Evolutionary conservation across 2,113 vertebrate species (phyloP).

Genomic region (Martes martes): DNA sequence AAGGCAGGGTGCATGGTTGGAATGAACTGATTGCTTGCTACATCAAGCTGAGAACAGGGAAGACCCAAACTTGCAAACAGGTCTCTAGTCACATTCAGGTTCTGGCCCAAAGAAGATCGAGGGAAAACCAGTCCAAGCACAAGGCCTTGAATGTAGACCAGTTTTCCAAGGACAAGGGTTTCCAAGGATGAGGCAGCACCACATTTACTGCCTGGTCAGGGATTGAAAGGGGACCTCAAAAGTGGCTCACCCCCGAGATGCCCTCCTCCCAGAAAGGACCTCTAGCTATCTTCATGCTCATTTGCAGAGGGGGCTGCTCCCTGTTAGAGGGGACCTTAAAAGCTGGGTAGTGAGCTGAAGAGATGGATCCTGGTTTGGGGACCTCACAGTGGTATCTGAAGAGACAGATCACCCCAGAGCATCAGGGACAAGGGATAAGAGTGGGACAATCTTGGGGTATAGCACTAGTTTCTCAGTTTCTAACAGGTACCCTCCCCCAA

Average conservation of each 20-base stretch:
- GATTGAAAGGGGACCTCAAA: conserved; percentile 35
- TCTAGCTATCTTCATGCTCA: not conserved
- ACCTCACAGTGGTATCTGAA: not conserved
- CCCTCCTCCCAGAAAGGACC: not conserved
- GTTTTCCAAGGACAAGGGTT: conserved; percentile 79
- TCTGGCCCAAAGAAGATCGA: conserved; percentile 77
- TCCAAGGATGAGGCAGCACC: conserved; percentile 78
- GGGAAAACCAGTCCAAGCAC: conserved; percentile 80
- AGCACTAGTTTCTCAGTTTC: not conserved
- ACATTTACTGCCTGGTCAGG: conserved; percentile 78
- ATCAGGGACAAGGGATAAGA: not conserved
- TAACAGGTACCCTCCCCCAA: not conserved
- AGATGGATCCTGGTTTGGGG: not conserved
- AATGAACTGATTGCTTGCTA: conserved; percentile 96
- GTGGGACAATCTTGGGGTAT: not conserved
- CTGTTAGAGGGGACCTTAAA: not conserved
- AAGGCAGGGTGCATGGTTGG: conserved; percentile 95
- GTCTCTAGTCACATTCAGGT: conserved; percentile 82
- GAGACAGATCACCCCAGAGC: not conserved
- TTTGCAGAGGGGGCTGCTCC: not conserved
- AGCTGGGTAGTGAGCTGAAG: not conserved
- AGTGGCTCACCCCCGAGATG: not conserved
- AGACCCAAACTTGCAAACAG: conserved; percentile 96
- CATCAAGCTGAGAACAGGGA: conserved; percentile 94
- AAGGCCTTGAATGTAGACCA: conserved; percentile 77